Percentiles rank a stretch among this genome's conserved stretches.
These are phyloP conservation scores for Streptopelia turtur DNA, from an alignment of 2,797 vertebrate genomes.

Conservation along the genomic window DNA sequence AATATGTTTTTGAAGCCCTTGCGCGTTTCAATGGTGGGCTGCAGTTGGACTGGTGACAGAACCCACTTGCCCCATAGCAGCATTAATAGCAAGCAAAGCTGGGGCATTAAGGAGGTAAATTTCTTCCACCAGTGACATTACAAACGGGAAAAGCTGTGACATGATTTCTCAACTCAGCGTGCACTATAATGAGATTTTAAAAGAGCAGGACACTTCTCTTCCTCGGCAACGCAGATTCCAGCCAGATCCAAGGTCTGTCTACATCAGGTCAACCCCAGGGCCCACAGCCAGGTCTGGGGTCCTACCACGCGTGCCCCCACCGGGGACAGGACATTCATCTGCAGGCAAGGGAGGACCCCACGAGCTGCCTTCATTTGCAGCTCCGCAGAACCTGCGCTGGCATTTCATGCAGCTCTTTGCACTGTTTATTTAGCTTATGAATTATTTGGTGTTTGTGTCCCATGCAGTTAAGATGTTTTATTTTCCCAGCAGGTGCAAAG, in stretches of 20 bases:
- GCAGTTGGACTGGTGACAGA: background rate
- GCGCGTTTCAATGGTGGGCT: fast-evolving
- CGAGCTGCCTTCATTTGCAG: background rate
- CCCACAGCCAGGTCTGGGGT: background rate
- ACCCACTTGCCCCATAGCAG: background rate
- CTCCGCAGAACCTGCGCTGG: background rate
- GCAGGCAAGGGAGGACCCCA: background rate
- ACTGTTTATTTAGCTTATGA: constrained; percentile 19
- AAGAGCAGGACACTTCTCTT: background rate
- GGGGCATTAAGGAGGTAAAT: background rate
- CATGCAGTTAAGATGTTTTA: constrained; percentile 24
- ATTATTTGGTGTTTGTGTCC: background rate
- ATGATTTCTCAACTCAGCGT: background rate
- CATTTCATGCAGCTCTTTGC: background rate
- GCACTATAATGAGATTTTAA: background rate
- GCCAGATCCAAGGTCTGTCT: background rate
- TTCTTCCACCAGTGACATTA: background rate
- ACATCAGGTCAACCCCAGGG: background rate
- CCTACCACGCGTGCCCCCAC: background rate
- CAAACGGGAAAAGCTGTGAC: background rate
- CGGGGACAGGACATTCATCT: fast-evolving
- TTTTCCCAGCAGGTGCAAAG: constrained; percentile 60
- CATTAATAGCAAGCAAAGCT: background rate
- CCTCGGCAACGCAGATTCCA: background rate
- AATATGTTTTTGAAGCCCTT: background rate